A percentile compares a stretch with the other conserved stretches of the same genome.
Evolutionary conservation across 2,113 vertebrate species (phyloP).

Genomic region (Tricholaema leucomelas): DNA sequence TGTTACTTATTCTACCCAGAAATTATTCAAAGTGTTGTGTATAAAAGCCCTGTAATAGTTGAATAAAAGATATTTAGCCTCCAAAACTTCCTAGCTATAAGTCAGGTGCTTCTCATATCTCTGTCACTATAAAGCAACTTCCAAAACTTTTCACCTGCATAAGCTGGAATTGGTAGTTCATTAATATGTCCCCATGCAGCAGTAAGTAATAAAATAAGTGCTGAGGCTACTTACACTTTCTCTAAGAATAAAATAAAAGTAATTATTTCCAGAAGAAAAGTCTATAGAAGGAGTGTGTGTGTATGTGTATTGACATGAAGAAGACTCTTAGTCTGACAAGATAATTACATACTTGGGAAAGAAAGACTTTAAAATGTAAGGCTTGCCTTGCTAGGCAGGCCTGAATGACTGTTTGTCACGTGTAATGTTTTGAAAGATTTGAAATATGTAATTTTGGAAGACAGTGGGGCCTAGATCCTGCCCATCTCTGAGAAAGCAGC

Average conservation of each 20-base stretch:
- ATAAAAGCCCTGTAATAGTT: neutral
- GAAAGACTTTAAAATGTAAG: neutral
- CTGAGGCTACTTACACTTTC: neutral
- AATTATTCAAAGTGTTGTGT: neutral
- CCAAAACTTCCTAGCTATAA: neutral
- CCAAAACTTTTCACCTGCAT: neutral
- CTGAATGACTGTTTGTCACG: neutral
- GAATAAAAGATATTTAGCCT: neutral
- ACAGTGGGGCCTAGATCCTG: neutral
- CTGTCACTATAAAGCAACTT: neutral
- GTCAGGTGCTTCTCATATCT: neutral
- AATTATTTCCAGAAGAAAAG: neutral
- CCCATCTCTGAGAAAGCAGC: neutral
- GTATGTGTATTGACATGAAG: neutral
- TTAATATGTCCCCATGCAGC: neutral
- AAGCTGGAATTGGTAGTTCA: neutral
- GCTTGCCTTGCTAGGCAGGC: neutral
- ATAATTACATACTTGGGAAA: constrained; percentile 16
- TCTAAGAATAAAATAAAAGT: neutral
- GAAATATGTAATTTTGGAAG: neutral
- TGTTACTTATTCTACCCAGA: neutral
- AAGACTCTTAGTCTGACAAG: neutral
- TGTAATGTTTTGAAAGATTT: neutral
- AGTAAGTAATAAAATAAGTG: neutral
- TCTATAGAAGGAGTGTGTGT: neutral